phyloP scores from a whole-genome alignment of 2,113 vertebrate species.

The Chaetura pelagica region DNA sequence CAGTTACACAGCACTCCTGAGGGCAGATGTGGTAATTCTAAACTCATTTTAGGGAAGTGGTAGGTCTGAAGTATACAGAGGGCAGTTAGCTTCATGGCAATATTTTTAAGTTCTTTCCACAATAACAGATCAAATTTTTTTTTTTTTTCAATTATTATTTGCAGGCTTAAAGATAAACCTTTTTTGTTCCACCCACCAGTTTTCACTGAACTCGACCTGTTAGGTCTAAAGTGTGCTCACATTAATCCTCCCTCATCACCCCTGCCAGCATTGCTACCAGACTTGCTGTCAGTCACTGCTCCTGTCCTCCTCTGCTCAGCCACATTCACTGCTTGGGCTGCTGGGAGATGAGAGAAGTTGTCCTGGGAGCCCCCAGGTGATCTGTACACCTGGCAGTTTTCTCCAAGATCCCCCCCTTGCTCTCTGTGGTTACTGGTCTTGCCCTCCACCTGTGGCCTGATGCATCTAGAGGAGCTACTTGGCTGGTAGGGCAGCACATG shows the following conservation, averaged over 20 bases:
- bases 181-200: neutral
- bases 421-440: neutral
- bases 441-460: neutral
- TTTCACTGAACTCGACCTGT: neutral
- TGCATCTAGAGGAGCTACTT: neutral
- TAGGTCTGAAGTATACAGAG: neutral
- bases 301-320: neutral
- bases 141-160: neutral
- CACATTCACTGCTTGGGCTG: rapidly evolving
- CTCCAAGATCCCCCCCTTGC: neutral
- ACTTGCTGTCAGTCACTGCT: neutral
- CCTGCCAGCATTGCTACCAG: rapidly evolving
- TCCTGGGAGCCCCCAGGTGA: neutral
- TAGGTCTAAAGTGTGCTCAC: neutral
- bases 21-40: neutral
- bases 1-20: neutral
- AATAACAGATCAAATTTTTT: neutral
- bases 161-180: neutral
- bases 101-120: neutral
- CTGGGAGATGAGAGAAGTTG: neutral
- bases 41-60: neutral
- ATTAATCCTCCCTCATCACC: neutral
- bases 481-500: neutral
- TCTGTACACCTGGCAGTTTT: neutral
- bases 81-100: neutral